These are phyloP conservation scores for Chesias legatella DNA, from an alignment of 2,888 invertebrate species.

Conservation along the genomic window DNA sequence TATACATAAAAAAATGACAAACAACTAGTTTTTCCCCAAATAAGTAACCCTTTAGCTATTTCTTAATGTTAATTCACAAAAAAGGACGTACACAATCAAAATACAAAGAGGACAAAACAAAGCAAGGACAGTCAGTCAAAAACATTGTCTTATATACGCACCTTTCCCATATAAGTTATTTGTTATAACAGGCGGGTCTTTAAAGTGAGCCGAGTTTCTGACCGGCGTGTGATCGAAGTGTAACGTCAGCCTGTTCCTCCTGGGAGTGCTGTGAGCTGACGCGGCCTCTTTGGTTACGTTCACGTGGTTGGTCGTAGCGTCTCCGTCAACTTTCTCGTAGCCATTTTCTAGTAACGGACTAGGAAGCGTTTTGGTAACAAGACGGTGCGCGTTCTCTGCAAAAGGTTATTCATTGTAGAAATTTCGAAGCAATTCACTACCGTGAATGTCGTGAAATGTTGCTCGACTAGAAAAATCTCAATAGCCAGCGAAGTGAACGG, in stretches of 20 bases:
- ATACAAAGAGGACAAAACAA: slow-evolving; percentile 1
- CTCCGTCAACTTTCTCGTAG: slow-evolving; percentile 59
- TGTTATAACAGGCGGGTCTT: slow-evolving; percentile 82
- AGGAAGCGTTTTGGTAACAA: slow-evolving; percentile 62
- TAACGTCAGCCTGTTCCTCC: slow-evolving; percentile 84
- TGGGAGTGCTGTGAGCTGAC: slow-evolving; percentile 75
- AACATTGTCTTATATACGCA: slow-evolving; percentile 28
- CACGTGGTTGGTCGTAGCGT: slow-evolving; percentile 40
- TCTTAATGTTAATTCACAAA: background rate
- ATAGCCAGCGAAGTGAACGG: too few relatives aligned
- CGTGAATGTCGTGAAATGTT: too few relatives aligned
- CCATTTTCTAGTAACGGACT: slow-evolving; percentile 63
- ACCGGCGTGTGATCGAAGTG: slow-evolving; percentile 86
- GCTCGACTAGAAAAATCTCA: too few relatives aligned
- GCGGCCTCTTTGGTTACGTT: slow-evolving; percentile 51
- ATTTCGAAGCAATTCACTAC: too few relatives aligned
- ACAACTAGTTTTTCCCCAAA: too few relatives aligned
- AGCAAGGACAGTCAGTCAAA: slow-evolving; percentile 8
- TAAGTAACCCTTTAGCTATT: background rate
- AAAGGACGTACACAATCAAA: slow-evolving; percentile 3
- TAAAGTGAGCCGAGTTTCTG: slow-evolving; percentile 86
- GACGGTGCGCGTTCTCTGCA: slow-evolving; percentile 89
- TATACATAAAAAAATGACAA: too few relatives aligned
- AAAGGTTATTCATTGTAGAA: background rate
- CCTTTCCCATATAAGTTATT: slow-evolving; percentile 66